These are phyloP conservation scores for Leucosticte australis DNA, from an alignment of 2,113 vertebrate genomes.

Conservation along the genomic window DNA sequence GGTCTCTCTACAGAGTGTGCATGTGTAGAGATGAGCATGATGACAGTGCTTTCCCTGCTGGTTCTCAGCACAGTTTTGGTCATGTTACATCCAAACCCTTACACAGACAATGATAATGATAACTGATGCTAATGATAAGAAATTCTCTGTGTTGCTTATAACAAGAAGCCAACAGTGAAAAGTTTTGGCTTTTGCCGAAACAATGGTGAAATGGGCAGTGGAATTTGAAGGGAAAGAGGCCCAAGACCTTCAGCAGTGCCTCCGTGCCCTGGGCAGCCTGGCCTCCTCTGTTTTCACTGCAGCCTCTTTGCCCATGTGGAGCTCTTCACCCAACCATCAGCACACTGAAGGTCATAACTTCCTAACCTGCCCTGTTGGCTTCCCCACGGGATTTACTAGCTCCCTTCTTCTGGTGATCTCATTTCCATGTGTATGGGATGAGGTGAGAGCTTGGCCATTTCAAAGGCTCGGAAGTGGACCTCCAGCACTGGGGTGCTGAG, in stretches of 20 bases:
- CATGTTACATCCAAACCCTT: background rate
- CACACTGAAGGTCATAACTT: background rate
- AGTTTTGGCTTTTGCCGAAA: background rate
- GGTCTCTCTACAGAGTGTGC: background rate
- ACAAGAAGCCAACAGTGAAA: background rate
- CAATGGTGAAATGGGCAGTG: background rate
- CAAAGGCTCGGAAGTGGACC: conserved; percentile 63
- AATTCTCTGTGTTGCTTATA: background rate
- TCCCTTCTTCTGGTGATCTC: conserved; percentile 21
- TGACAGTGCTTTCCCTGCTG: background rate
- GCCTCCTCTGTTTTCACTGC: background rate
- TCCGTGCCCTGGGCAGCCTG: background rate
- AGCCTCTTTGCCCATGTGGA: background rate
- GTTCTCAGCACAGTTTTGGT: background rate
- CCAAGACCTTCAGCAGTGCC: background rate
- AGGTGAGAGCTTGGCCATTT: conserved; percentile 65
- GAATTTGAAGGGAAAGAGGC: background rate
- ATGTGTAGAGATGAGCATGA: rapidly evolving
- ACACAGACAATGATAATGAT: background rate
- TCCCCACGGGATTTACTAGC: background rate
- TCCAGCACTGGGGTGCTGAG: conserved; percentile 29
- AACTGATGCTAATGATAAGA: background rate
- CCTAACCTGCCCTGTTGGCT: background rate
- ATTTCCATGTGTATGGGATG: conserved; percentile 62
- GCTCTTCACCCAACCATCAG: background rate